Conservation (phyloP, 2,113 vertebrate genomes). For the Pagrus major region DNA sequence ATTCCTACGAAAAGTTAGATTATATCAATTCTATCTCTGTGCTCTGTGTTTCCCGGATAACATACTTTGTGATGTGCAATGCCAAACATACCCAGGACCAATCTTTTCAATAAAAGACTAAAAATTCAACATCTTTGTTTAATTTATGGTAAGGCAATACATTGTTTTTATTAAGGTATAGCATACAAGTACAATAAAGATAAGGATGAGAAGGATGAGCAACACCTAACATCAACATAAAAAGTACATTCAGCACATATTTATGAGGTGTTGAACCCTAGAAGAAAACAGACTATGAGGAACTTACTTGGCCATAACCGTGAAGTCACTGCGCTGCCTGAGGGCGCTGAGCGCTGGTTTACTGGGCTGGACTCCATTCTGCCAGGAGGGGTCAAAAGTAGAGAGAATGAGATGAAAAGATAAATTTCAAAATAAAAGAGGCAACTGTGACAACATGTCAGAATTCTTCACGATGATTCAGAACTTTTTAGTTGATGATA, state of each 20-base stretch:
- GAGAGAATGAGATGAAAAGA: not conserved
- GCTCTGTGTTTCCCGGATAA: not conserved
- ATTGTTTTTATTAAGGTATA: not conserved
- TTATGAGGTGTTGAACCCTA: not conserved
- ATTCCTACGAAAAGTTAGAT: not conserved
- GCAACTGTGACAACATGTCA: not conserved
- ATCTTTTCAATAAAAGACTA: too few relatives aligned
- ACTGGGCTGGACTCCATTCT: constrained; percentile 91
- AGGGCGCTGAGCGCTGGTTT: constrained; percentile 85
- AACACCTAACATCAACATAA: constrained; percentile 10
- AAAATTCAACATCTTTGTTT: too few relatives aligned
- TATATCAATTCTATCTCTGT: not conserved
- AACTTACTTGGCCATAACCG: constrained; percentile 95
- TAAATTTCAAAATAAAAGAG: not conserved
- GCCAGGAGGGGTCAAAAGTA: constrained; percentile 18
- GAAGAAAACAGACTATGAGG: not conserved
- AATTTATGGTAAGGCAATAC: not conserved
- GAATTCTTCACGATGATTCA: not conserved
- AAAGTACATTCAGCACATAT: constrained; percentile 9
- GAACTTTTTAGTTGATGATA: not conserved
- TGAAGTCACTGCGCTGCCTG: constrained; percentile 93
- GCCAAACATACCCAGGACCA: not conserved
- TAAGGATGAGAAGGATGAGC: not conserved
- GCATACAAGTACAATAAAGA: not conserved
- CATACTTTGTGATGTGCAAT: not conserved